These are phyloP conservation scores for Polyommatus iphigenia DNA, from an alignment of 2,888 invertebrate species.

Conservation along the genomic window DNA sequence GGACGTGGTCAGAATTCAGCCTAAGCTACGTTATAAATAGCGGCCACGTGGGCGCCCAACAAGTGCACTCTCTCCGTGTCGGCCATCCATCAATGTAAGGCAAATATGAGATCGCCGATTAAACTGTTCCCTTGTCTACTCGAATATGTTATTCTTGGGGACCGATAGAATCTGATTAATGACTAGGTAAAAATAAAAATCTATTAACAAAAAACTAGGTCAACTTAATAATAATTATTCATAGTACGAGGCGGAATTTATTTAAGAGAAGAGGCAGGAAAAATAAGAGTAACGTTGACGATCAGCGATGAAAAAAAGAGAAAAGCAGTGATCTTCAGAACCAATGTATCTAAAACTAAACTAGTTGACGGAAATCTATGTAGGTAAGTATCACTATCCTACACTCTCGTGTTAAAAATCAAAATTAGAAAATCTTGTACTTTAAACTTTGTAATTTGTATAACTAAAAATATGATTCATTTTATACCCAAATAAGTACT, in stretches of 20 bases:
- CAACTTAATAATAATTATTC: background rate
- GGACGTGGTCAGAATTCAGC: background rate
- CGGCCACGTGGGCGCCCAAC: background rate
- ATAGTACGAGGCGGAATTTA: background rate
- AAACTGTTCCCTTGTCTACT: constrained; percentile 10
- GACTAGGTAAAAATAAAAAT: background rate
- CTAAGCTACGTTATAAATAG: background rate
- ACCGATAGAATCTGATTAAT: constrained; percentile 14
- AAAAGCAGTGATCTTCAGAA: no score
- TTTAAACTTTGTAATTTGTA: no score
- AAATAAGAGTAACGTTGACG: no score
- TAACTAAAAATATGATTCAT: no score
- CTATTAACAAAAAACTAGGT: constrained; percentile 6
- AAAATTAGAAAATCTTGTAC: no score
- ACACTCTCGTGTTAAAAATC: no score
- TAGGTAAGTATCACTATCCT: no score
- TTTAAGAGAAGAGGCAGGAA: background rate
- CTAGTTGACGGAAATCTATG: no score
- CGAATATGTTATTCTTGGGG: background rate
- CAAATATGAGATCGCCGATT: constrained; percentile 6
- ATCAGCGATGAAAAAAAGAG: no score
- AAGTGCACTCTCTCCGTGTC: constrained; percentile 10
- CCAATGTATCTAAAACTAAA: no score
- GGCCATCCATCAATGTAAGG: constrained; percentile 12
- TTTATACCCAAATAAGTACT: no score